Base-by-base conservation (phyloP, 1,140 invertebrate genomes). In the Pseudomyrmex dendroicus region DNA sequence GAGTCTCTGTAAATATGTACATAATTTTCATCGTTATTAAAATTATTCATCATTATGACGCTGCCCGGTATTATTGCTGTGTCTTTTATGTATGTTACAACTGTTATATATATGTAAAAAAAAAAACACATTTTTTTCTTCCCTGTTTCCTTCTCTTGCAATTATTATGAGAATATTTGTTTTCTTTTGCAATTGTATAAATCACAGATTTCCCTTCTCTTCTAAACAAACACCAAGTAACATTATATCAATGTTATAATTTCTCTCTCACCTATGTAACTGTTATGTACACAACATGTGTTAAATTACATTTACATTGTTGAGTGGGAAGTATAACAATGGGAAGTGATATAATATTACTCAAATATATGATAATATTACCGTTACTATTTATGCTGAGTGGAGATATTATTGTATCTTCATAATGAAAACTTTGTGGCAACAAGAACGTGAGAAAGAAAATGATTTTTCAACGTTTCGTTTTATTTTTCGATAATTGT, bases 21-120 rank as follows among this genome's bases (percentile, higher is more conserved):
- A 90, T 90, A 90, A 83, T 90, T 89, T 90, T 89, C 89, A 90
- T 90, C 89, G 89, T 90, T 90, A 90, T 90, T 90, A 90, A 90
- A 90, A 90, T 84, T 78, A 88, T 90, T 90, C 86, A 88, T 72
- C 84, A 90, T 89, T 90, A 89, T 88, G 77, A 88, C 70, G 70
- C 0, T 20, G 56, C 10, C n/a, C 44, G 20, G 44, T 22, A 9
- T 13, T 5, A 17, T 68, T n/a, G 9, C 4, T 56, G 2, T 20
- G n/a, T 59, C 17, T 59, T 22, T 9, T 20, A 20, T 44, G 50
- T 62, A 35, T 35, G 35, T 62, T 63, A 44, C 0, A 12, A 63
- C 9, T 59, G 2, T 52, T 52, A 52, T 52, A 52, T 35, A 35
- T 12, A 52, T 52, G 48, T 50, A 13, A 50, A 50, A 50, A 50